Evolutionary conservation across 2,888 invertebrate species (phyloP).

Genomic region (Phymatocera aterrima): DNA sequence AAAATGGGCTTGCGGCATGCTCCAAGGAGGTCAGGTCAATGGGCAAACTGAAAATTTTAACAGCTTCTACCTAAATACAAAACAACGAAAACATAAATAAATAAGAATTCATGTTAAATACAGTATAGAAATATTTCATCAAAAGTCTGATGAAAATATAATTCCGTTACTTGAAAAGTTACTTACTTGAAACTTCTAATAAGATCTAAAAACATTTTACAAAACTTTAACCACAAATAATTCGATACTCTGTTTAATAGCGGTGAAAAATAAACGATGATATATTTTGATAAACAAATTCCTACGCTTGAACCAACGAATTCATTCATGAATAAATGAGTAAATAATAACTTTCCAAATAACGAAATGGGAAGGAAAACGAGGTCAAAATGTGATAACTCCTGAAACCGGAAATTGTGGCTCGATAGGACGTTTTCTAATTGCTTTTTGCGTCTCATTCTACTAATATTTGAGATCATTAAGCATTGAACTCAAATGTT

Average conservation of each 20-base stretch:
- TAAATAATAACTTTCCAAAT: slow-evolving; percentile 16
- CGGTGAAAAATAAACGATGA: neutral
- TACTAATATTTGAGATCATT: too few relatives aligned
- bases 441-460: too few relatives aligned
- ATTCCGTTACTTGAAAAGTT: slow-evolving; percentile 23
- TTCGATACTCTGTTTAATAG: neutral
- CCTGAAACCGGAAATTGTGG: too few relatives aligned
- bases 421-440: too few relatives aligned
- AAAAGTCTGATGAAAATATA: slow-evolving; percentile 22
- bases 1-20: slow-evolving; percentile 64
- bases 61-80: slow-evolving; percentile 69
- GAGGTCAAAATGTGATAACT: too few relatives aligned
- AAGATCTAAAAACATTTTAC: neutral
- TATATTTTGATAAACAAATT: neutral
- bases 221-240: neutral
- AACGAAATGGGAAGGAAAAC: too few relatives aligned
- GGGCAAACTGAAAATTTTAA: slow-evolving; percentile 68
- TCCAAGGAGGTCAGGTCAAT: slow-evolving; percentile 67
- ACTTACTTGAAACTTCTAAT: neutral
- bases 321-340: neutral
- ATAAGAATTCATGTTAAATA: slow-evolving; percentile 47
- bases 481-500: too few relatives aligned
- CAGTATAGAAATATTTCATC: slow-evolving; percentile 42
- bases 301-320: neutral
- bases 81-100: slow-evolving; percentile 54